These are phyloP conservation scores for Reinhardtius hippoglossoides DNA, from an alignment of 2,113 vertebrate genomes.

Conservation along the genomic window DNA sequence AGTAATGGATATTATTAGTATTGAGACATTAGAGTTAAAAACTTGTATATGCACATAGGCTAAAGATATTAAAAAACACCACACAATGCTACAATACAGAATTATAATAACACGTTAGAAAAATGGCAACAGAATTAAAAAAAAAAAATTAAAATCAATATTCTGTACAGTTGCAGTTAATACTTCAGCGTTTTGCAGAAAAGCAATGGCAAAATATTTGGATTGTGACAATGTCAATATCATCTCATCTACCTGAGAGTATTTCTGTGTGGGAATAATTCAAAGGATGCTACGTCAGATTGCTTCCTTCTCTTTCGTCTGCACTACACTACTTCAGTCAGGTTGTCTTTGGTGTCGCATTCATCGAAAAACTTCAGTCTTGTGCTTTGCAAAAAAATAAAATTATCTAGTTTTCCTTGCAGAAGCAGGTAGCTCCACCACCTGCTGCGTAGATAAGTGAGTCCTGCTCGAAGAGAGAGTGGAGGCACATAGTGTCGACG, in stretches of 20 bases:
- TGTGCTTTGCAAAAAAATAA: too few species aligned
- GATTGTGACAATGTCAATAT: too few species aligned
- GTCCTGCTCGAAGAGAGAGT: conserved; percentile 25
- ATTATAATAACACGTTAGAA: background rate
- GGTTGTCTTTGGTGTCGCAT: background rate
- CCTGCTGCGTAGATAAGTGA: conserved; percentile 34
- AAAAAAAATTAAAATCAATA: too few species aligned
- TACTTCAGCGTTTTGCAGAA: too few species aligned
- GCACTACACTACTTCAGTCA: background rate
- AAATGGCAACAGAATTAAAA: too few species aligned
- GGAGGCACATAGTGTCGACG: conserved; percentile 16
- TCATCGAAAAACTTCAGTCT: background rate
- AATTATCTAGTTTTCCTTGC: too few species aligned
- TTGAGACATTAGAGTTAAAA: background rate
- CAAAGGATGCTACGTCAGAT: too few species aligned
- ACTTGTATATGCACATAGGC: background rate
- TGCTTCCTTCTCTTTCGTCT: too few species aligned
- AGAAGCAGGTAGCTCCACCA: conserved; percentile 20
- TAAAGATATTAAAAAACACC: background rate
- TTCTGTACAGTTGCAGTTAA: too few species aligned
- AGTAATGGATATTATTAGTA: background rate
- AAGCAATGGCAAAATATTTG: too few species aligned
- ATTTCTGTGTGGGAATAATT: too few species aligned
- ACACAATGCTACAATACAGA: background rate
- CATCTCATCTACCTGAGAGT: too few species aligned